Evolutionary conservation across 2,113 vertebrate species (phyloP).

Genomic region (Passer montanus): DNA sequence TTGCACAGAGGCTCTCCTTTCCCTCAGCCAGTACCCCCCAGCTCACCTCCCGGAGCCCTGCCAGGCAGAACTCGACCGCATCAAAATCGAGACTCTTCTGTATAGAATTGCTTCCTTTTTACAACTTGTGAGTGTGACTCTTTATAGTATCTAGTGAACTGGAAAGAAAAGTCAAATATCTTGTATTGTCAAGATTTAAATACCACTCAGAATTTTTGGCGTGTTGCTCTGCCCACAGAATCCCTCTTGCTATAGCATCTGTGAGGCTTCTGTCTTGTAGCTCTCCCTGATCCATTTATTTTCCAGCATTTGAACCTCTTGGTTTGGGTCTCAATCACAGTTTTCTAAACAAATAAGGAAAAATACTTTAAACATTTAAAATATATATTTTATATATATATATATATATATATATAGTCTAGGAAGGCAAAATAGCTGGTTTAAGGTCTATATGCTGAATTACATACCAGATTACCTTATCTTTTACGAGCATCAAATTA

Average conservation of each 20-base stretch:
- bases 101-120: conserved; percentile 94
- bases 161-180: conserved; percentile 12
- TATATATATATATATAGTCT: too few relatives aligned
- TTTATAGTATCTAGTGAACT: conserved; percentile 40
- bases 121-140: conserved; percentile 87
- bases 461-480: not conserved
- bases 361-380: not conserved
- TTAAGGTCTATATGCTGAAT: not conserved
- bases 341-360: not conserved
- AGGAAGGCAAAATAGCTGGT: not conserved
- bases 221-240: not conserved
- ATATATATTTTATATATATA: not conserved
- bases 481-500: not conserved
- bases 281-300: not conserved
- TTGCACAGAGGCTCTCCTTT: conserved; percentile 93
- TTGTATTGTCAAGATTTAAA: not conserved
- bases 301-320: not conserved
- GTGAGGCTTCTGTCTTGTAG: not conserved
- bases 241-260: not conserved
- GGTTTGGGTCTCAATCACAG: not conserved
- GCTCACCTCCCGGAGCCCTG: conserved; percentile 76
- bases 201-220: not conserved
- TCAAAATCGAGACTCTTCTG: conserved; percentile 91
- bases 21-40: conserved; percentile 84
- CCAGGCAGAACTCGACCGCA: conserved; percentile 77